Evolutionary conservation across 2,888 invertebrate species (phyloP), one percentile per base, ranked within the genome.

Genomic region (Phortica magna): DNA sequence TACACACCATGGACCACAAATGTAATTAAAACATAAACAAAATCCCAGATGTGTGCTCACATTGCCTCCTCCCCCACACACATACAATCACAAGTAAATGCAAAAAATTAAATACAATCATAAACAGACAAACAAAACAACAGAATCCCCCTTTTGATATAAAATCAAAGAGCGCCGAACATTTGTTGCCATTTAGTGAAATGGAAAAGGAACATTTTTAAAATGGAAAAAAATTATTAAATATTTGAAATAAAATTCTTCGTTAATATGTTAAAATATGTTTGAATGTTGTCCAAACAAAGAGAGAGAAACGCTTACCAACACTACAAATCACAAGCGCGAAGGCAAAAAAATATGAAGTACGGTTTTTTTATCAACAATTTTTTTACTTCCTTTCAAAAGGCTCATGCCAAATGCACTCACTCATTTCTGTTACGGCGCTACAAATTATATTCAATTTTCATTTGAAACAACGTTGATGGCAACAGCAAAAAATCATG

Each of bases 1-100:
- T 31, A 31, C 31, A 31, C 31, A 2, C 61, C 7, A 17, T 0
- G 19, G 6, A 77, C 80, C 86, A 48, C 84, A 77, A 87, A 82
- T 83, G 83, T 85, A 85, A 88, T 87, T 88, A 85, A 87, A 87
- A 84, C 79, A 84, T 85, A 88, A 85, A 85, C 88, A 88, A 82
- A 88, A 77, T 74, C 19, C 70, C 70, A 71, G 70, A 71, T 71
- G 70, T 55, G 70, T 14, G 10, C 22, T 61, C 61, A 22, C 17
- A 61, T 4, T 31, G 31, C 31, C 31, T 4, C 31, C 31, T 31
- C 31, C 31, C 31, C 17, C 55, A 55, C 55, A 55, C 31, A 31
- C 31, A 31, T 31, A 3, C 31, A 31, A 1, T 4, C 31, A 59
- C 72, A 78, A 68, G 71, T 9, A 61, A 7, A 61, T 61, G 17